These are phyloP conservation scores for Spea multiplicata DNA, from an alignment of 2,113 vertebrate genomes.

Conservation along the genomic window DNA sequence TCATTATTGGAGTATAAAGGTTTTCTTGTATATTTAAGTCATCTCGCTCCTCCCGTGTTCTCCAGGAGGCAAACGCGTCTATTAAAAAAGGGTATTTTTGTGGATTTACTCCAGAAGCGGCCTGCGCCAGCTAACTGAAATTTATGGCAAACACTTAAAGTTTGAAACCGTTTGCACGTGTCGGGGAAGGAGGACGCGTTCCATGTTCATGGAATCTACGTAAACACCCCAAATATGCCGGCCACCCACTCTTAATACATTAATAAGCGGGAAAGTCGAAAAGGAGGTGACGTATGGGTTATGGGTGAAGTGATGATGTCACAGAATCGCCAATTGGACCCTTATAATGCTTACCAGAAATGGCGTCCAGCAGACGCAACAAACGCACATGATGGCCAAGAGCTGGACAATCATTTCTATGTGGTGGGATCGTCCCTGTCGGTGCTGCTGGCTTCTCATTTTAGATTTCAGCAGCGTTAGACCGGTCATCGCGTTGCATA, in stretches of 20 bases:
- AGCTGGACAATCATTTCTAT: slow-evolving; percentile 96
- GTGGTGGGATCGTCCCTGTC: slow-evolving; percentile 85
- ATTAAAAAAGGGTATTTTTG: neutral
- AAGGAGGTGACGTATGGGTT: neutral
- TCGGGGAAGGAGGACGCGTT: neutral
- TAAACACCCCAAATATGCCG: neutral
- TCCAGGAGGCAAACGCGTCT: neutral
- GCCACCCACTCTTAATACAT: neutral
- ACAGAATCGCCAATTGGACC: neutral
- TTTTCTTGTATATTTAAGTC: neutral
- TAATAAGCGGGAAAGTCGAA: too few species aligned
- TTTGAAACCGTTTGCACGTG: neutral
- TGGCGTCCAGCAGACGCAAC: slow-evolving; percentile 95
- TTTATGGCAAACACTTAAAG: neutral
- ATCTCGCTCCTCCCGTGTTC: neutral
- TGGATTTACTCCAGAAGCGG: neutral
- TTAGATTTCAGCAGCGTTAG: slow-evolving; percentile 80
- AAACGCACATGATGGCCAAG: slow-evolving; percentile 92
- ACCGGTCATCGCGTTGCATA: slow-evolving; percentile 87
- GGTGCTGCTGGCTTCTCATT: slow-evolving; percentile 72
- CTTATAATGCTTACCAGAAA: slow-evolving; percentile 83
- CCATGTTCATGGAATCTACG: too few species aligned
- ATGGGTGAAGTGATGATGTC: neutral
- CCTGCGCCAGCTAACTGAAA: neutral
- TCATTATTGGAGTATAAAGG: neutral